A percentile compares a stretch with the other conserved stretches of the same genome.
Conservation (phyloP, 37 sponge, comb jelly and placozoan genomes). For the Petrosia ficiformis region DNA sequence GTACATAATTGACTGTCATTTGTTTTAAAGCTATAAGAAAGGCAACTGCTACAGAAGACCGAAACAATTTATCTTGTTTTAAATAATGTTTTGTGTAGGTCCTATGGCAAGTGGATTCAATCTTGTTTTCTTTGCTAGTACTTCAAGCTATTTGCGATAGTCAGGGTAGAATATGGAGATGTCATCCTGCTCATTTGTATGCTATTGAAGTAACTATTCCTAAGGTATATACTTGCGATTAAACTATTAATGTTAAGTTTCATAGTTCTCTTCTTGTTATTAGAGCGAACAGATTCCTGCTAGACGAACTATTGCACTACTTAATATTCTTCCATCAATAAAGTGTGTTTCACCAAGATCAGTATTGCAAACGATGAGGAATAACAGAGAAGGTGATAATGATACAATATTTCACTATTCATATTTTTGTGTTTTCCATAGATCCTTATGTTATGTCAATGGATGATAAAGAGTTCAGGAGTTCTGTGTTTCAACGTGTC, state of each 20-base stretch:
- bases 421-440: too few relatives aligned
- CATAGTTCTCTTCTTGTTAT: too few relatives aligned
- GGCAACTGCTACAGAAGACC: too few relatives aligned
- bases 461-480: conserved; percentile 34
- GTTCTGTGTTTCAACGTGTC: conserved; percentile 52
- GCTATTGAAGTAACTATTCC: conserved; percentile 28
- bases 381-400: background rate
- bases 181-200: conserved; percentile 30
- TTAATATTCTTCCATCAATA: conserved; percentile 32
- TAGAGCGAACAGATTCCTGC: conserved; percentile 1
- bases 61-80: too few relatives aligned
- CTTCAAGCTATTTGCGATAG: conserved; percentile 28
- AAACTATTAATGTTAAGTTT: background rate
- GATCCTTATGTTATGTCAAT: conserved; percentile 5
- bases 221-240: background rate
- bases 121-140: conserved; percentile 49
- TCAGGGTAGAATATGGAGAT: conserved; percentile 55
- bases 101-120: conserved; percentile 32
- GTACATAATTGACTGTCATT: too few relatives aligned
- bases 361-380: background rate
- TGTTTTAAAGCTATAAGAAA: too few relatives aligned
- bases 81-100: too few relatives aligned
- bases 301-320: background rate
- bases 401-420: too few relatives aligned
- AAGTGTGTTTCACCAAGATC: conserved; percentile 21